Percentiles rank a stretch among this genome's conserved stretches.
Evolutionary conservation across 1,140 invertebrate genomes (phyloP).

Genomic region (Ceratina calcarata): DNA sequence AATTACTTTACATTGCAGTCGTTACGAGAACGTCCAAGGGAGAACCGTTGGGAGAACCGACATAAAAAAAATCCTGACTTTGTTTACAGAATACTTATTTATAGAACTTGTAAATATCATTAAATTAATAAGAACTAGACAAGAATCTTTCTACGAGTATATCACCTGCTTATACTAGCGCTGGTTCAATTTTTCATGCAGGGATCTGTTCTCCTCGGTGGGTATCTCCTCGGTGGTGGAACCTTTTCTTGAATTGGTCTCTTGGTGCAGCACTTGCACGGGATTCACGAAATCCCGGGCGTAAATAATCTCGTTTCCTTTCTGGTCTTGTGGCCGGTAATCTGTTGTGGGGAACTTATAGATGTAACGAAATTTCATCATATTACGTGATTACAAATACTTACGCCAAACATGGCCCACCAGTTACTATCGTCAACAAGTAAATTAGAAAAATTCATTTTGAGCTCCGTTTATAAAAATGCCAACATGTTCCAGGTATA

Average conservation of each 20-base stretch:
- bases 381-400: slow-evolving; percentile 38
- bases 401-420: slow-evolving; percentile 69
- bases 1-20: background rate
- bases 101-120: slow-evolving; percentile 3
- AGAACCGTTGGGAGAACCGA: background rate
- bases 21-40: background rate
- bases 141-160: background rate
- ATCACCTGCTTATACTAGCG: too few species aligned
- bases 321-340: slow-evolving; percentile 45
- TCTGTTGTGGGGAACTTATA: slow-evolving; percentile 16
- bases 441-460: slow-evolving; percentile 73
- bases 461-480: slow-evolving; percentile 71
- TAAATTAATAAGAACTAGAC: slow-evolving; percentile 17
- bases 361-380: slow-evolving; percentile 30
- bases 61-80: background rate
- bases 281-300: too few species aligned
- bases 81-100: background rate
- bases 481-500: slow-evolving; percentile 73
- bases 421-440: slow-evolving; percentile 72
- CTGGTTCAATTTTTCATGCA: too few species aligned
- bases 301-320: too few species aligned
- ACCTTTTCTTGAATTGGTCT: too few species aligned
- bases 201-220: too few species aligned
- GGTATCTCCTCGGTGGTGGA: too few species aligned
- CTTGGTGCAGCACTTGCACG: too few species aligned